These are phyloP conservation scores for Calidris pugnax DNA, from an alignment of 2,113 vertebrate species.

Conservation along the genomic window DNA sequence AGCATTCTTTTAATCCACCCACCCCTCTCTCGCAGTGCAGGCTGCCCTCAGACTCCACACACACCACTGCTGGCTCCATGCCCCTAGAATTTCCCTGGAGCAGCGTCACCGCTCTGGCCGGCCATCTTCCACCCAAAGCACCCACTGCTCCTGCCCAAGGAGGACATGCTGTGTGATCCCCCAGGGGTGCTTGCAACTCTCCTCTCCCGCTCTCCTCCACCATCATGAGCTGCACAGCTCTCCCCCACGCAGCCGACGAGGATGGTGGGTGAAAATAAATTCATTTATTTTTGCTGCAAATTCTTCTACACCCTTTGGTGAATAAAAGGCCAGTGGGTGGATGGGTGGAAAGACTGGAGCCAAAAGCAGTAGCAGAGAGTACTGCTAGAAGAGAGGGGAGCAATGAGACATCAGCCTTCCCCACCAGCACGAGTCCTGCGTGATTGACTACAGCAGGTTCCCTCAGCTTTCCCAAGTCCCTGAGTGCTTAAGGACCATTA, in stretches of 20 bases:
- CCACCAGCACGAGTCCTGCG: neutral
- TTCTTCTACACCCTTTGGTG: conserved; percentile 13
- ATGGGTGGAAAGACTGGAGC: conserved; percentile 45
- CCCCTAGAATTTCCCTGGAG: accelerated
- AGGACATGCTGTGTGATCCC: neutral
- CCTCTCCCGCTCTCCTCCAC: neutral
- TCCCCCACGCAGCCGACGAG: neutral
- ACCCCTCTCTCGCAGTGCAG: neutral
- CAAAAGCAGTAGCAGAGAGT: conserved; percentile 5
- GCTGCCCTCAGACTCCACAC: neutral
- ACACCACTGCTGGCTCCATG: accelerated
- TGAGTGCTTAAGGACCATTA: accelerated
- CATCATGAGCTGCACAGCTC: conserved; percentile 8
- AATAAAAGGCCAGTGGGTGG: conserved; percentile 52
- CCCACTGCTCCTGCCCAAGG: neutral
- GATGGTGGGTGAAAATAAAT: conserved; percentile 43
- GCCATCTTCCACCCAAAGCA: neutral
- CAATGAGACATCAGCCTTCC: neutral
- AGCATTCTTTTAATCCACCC: neutral
- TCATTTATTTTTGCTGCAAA: conserved; percentile 45
- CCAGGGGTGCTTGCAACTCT: neutral
- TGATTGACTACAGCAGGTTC: neutral
- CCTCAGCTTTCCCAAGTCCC: neutral
- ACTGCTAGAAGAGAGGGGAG: neutral
- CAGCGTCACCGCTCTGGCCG: accelerated